phyloP scores from a whole-genome alignment of 2,888 invertebrate species.

The Drosophila colorata region DNA sequence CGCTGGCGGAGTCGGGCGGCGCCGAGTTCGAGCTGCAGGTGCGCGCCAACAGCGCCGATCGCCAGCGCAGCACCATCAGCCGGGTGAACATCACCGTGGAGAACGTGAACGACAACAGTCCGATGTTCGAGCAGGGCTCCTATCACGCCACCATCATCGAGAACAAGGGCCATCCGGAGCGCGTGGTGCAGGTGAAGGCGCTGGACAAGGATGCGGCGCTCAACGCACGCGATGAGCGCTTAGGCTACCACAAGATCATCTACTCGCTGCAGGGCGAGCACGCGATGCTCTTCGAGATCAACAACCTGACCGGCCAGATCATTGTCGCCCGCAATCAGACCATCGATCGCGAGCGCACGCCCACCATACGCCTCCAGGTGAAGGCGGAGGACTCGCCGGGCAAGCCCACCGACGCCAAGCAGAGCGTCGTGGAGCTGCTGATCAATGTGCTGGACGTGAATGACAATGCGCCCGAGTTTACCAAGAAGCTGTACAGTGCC shows the following conservation, averaged over 20 bases:
- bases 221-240: constrained; percentile 86
- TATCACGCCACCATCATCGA: constrained; percentile 91
- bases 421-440: constrained; percentile 88
- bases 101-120: constrained; percentile 92
- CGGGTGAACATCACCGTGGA: constrained; percentile 89
- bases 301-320: constrained; percentile 89
- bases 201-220: constrained; percentile 89
- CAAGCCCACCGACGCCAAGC: constrained; percentile 88
- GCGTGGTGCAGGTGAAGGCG: constrained; percentile 89
- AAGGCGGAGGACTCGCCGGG: constrained; percentile 92
- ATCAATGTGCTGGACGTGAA: constrained; percentile 92
- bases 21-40: constrained; percentile 86
- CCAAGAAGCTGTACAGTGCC: constrained; percentile 88
- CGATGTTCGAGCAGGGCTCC: constrained; percentile 89
- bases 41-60: constrained; percentile 85
- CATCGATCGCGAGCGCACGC: constrained; percentile 90
- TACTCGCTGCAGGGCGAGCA: constrained; percentile 91
- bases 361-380: constrained; percentile 89
- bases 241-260: constrained; percentile 89
- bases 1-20: constrained; percentile 84
- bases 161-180: constrained; percentile 89
- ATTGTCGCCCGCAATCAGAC: constrained; percentile 88
- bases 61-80: constrained; percentile 87
- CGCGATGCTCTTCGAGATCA: constrained; percentile 90
- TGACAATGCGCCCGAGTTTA: constrained; percentile 91